phyloP scores from a whole-genome alignment of 92 coral and sea anemone species.

The Porites divaricata region DNA sequence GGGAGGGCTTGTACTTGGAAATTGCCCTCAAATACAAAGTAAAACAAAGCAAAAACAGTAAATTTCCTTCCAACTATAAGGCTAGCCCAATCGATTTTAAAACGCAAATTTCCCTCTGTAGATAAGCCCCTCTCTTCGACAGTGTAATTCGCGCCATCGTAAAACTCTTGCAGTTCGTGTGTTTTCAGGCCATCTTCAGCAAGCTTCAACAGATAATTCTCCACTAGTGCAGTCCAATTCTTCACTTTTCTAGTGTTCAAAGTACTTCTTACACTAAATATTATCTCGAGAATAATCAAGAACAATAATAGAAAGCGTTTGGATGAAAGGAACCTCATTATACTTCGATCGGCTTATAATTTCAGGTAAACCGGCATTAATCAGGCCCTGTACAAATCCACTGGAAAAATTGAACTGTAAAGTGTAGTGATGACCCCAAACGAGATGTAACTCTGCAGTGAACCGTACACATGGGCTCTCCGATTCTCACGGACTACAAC shows the following conservation, averaged over 20 bases:
- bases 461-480: neutral
- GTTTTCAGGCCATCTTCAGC: slow-evolving; percentile 95
- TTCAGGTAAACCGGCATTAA: too few relatives aligned
- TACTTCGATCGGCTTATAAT: neutral
- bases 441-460: neutral
- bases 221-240: slow-evolving; percentile 87
- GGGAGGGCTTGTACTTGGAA: too few relatives aligned
- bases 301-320: neutral
- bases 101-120: too few relatives aligned
- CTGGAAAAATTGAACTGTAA: neutral
- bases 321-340: slow-evolving; percentile 5
- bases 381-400: neutral
- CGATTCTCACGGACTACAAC: neutral
- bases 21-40: too few relatives aligned
- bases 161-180: slow-evolving; percentile 83
- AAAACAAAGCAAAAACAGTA: too few relatives aligned
- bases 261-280: slow-evolving; percentile 41
- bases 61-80: too few relatives aligned
- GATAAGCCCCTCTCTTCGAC: slow-evolving; percentile 86
- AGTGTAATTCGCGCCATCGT: slow-evolving; percentile 90
- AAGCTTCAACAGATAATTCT: slow-evolving; percentile 78
- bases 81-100: too few relatives aligned
- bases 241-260: slow-evolving; percentile 60
- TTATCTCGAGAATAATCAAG: slow-evolving; percentile 11
- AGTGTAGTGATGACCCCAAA: neutral